Base-by-base conservation (phyloP, 2,888 invertebrate species). In the Drosophila bunnanda region DNA sequence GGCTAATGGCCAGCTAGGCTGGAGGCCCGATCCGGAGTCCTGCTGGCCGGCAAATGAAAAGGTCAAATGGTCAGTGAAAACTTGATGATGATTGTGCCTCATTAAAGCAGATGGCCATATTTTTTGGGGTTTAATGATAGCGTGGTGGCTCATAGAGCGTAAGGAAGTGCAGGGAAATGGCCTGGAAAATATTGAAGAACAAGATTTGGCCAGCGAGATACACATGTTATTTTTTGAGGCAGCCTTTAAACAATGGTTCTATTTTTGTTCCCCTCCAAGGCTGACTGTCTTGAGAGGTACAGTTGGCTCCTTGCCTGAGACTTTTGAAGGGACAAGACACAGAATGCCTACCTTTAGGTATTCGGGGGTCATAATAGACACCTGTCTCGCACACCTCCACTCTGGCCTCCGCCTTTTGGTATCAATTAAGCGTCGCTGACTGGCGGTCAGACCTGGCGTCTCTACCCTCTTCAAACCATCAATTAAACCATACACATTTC, bases 391-490 rank as follows among this genome's bases (percentile, higher is more conserved):
- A 58, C 34, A 44, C 55, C 52, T 34, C 12, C 32, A 28, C 28
- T 46, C 28, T 25, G 36, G 46, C 28, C 46, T n/a, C 28, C 6
- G 30, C 50, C 17, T 39, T 58, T 55, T 32, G 69, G 64, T 73
- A 74, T 73, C 80, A 77, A 80, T 78, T 72, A 71, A 66, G 67
- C 50, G 32, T 57, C 61, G 64, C 53, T 36, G 30, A 62, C 44
- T 61, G 57, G 28, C 71, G 62, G 65, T 36, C 20, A 13, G 48
- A 9, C 28, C 62, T 39, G 50, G 38, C 10, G 53, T 54, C 54
- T 28, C 61, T 72, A 83, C 88, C 88, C 88, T 88, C 80, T 76
- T 86, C 83, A 86, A 83, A 56, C 75, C 82, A 83, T 80, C 86
- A 88, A 86, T 86, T 86, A 88, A 77, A 59, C 54, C 34, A 48